Conservation (phyloP, 2,113 vertebrate species). For the Mirounga angustirostris region DNA sequence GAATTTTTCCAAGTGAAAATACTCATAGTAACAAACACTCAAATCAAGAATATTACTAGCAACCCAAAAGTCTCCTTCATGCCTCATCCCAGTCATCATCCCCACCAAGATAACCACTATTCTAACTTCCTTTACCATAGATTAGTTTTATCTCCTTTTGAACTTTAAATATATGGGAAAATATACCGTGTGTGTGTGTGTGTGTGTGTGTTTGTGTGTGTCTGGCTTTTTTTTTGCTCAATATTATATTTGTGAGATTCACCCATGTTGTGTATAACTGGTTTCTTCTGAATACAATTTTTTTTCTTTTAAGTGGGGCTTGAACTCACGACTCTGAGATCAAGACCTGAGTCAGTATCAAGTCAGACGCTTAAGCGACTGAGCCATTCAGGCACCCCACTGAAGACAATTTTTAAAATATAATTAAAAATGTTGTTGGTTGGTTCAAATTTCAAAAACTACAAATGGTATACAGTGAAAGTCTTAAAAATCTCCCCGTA, state of each 20-base stretch:
- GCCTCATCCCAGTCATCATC: not conserved
- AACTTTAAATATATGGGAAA: conserved; percentile 19
- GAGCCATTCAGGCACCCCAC: not conserved
- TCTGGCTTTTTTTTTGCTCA: not conserved
- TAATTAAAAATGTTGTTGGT: not conserved
- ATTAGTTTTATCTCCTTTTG: not conserved
- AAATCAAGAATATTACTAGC: not conserved
- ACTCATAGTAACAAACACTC: not conserved
- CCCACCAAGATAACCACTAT: not conserved
- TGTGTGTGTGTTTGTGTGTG: not conserved
- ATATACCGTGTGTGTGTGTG: not conserved
- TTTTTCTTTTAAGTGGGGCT: not conserved
- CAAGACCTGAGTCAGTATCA: not conserved
- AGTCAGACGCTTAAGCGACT: not conserved
- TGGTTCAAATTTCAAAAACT: conserved; percentile 36
- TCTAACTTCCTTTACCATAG: conserved; percentile 1
- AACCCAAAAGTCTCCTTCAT: not conserved
- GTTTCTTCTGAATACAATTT: not conserved
- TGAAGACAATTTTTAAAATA: not conserved
- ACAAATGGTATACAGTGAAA: not conserved
- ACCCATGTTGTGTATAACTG: not conserved
- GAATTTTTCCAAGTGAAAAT: not conserved
- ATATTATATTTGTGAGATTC: not conserved
- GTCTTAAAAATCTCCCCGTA: not conserved
- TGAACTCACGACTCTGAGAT: not conserved